These are phyloP conservation scores for Tiaroga cobitis DNA, from an alignment of 2,797 vertebrate genomes.

Conservation along the genomic window DNA sequence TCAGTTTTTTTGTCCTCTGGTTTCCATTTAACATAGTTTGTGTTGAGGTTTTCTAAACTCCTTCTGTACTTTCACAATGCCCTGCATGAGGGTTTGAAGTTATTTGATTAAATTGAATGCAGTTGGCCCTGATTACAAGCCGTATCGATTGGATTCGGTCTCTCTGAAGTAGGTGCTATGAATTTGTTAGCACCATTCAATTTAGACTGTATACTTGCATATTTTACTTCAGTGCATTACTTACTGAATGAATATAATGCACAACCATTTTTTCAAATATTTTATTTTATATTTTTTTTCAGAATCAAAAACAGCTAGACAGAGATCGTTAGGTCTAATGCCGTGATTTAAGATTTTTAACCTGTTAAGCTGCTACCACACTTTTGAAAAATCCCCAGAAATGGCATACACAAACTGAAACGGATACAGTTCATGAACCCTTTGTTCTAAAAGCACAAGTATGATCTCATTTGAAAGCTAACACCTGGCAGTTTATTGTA, in stretches of 20 bases:
- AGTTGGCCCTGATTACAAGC: constrained; percentile 9
- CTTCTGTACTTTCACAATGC: neutral
- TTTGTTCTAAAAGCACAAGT: too few species aligned
- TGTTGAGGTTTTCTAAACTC: neutral
- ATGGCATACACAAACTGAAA: too few species aligned
- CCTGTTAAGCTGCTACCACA: too few species aligned
- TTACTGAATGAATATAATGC: neutral
- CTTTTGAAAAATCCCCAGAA: too few species aligned
- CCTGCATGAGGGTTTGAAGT: neutral
- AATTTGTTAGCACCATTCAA: constrained; percentile 3
- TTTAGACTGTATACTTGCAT: neutral
- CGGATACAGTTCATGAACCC: too few species aligned
- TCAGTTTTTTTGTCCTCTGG: neutral
- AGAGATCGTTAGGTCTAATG: too few species aligned
- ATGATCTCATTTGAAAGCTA: too few species aligned
- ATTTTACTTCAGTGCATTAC: neutral
- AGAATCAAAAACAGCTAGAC: neutral
- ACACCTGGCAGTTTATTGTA: too few species aligned
- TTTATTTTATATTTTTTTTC: neutral
- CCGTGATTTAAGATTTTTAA: neutral
- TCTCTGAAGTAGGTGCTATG: neutral
- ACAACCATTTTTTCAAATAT: neutral
- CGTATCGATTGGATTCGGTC: neutral
- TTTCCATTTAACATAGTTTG: neutral
- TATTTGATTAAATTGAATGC: constrained; percentile 11